Conservation (phyloP, 1,140 invertebrate species). For the Drosophila malerkotliana region DNA sequence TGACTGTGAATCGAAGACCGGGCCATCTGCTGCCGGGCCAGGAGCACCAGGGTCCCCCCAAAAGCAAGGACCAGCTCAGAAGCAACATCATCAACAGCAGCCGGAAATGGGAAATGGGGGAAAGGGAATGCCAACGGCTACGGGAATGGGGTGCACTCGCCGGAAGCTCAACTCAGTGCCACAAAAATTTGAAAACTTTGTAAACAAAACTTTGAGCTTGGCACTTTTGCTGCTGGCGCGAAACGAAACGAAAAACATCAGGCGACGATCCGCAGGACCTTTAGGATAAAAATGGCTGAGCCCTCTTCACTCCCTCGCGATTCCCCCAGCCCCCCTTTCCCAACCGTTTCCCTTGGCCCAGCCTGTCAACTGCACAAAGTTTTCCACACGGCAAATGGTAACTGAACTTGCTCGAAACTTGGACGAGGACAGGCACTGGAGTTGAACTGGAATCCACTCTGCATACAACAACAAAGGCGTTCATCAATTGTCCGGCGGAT, state of each 20-base stretch:
- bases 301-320: not conserved
- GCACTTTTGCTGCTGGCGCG: slow-evolving; percentile 72
- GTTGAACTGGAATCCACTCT: slow-evolving; percentile 46
- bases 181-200: slow-evolving; percentile 82
- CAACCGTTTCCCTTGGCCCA: not conserved
- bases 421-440: slow-evolving; percentile 37
- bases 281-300: slow-evolving; percentile 32
- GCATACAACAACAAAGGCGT: slow-evolving; percentile 71
- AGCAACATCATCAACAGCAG: slow-evolving; percentile 62
- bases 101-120: slow-evolving; percentile 53
- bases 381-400: slow-evolving; percentile 75
- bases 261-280: slow-evolving; percentile 69
- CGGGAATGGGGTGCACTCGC: slow-evolving; percentile 17
- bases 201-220: slow-evolving; percentile 79
- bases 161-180: slow-evolving; percentile 79
- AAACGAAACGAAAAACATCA: slow-evolving; percentile 71
- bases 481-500: slow-evolving; percentile 81
- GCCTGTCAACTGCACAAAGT: slow-evolving; percentile 71
- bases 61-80: slow-evolving; percentile 5
- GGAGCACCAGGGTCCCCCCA: slow-evolving; percentile 7
- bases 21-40: slow-evolving; percentile 30
- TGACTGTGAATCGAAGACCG: slow-evolving; percentile 43
- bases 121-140: slow-evolving; percentile 6
- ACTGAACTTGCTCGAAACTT: slow-evolving; percentile 66
- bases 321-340: not conserved